Base-by-base conservation (phyloP, 1,140 invertebrate genomes). In the Myzus persicae region DNA sequence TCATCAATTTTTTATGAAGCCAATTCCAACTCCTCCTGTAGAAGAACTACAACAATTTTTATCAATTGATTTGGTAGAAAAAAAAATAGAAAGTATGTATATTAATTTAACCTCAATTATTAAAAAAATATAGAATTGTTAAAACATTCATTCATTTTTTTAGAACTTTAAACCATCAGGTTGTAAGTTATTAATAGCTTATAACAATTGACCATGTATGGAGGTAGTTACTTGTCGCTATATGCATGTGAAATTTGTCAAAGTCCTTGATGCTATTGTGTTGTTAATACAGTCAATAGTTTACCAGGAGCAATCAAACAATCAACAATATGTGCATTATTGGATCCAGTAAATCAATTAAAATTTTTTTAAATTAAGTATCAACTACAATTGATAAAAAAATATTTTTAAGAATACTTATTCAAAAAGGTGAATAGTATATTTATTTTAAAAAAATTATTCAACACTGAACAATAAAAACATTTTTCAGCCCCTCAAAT, bases 301-400 rank as follows among this genome's bases (percentile, higher is more conserved):
- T 46, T 42, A 67, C 20, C 90, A 76, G 31, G 76, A 90, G 54
- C 14, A 9, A 26, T 42, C 7, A 44, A 90, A 81, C 20, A 91
- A 91, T 59, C 90, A 20, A n/a, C 22, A 7, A 46, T 91, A 24
- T 22, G 6, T 20, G 38, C 20, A 44, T 42, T 91, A 46, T 4
- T 31, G 0, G 5, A 81, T 31, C 0, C 40, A 38, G 5, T 22
- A 42, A 42, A 76, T n/a, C n/a, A 6, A 76, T 76, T 76, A 18
- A 18, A 6, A 76, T n/a, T n/a, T 14, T 18, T 76, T 18, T 0
- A 76, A 18, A 0, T 76, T 76, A 5, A 76, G 14, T 76, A 18
- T n/a, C 31, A 20, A 18, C 4, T 0, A n/a, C 0, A 1, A 76
- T n/a, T 31, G 3, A 18, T 4, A n/a, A 6, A 14, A 18, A 4